phyloP scores from a whole-genome alignment of 1,140 invertebrate genomes.

The Oryctes rhinoceros region DNA sequence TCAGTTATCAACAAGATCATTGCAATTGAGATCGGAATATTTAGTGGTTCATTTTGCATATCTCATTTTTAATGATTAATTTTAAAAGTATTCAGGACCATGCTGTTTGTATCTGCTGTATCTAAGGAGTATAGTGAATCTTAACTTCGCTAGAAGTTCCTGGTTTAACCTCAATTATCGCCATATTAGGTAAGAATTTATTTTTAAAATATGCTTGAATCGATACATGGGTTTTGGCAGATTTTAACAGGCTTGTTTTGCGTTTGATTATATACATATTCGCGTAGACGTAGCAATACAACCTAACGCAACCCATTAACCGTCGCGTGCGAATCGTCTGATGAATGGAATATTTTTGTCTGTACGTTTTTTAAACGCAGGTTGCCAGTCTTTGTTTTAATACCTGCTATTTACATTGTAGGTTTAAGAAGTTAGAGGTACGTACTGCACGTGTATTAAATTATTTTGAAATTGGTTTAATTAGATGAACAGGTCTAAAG shows the following conservation, averaged over 20 bases:
- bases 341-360: conserved; percentile 26
- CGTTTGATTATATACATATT: background rate
- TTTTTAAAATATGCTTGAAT: conserved; percentile 40
- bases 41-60: conserved; percentile 33
- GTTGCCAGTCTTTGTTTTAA: background rate
- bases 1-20: conserved; percentile 40
- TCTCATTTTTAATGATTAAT: conserved; percentile 29
- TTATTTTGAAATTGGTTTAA: background rate
- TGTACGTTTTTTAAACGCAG: background rate
- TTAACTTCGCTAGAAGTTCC: background rate
- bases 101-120: conserved; percentile 14
- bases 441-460: too few relatives aligned
- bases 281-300: background rate
- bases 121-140: conserved; percentile 11
- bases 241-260: conserved; percentile 19
- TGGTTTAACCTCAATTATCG: conserved; percentile 39
- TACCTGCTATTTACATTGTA: background rate
- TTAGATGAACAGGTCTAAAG: background rate
- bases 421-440: too few relatives aligned
- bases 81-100: background rate
- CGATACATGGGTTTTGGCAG: conserved; percentile 39
- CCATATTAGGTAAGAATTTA: conserved; percentile 41
- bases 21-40: conserved; percentile 25
- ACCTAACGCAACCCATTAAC: conserved; percentile 8
- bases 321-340: background rate